Percentiles rank a stretch among this genome's conserved stretches.
These are phyloP conservation scores for Phaonia tiefii DNA, from an alignment of 2,888 invertebrate genomes.

Conservation along the genomic window DNA sequence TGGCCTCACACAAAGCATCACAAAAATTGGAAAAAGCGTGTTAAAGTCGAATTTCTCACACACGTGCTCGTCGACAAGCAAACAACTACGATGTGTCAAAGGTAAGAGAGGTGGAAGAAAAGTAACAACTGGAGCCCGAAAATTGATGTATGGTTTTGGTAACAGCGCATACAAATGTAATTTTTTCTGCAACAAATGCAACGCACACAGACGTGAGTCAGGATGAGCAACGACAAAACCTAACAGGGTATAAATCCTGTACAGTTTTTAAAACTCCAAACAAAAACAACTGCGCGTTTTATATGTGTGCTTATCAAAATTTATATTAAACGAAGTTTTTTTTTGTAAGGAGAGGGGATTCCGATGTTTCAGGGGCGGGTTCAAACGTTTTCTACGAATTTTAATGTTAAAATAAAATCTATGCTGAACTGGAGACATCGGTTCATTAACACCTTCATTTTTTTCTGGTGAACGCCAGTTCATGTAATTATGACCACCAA, in stretches of 20 bases:
- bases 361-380: neutral
- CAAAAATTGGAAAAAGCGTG: constrained; percentile 54
- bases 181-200: constrained; percentile 21
- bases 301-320: constrained; percentile 28
- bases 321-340: constrained; percentile 47
- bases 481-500: no score
- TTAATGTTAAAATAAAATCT: no score
- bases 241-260: constrained; percentile 21
- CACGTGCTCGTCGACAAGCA: neutral
- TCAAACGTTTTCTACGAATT: no score
- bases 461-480: no score
- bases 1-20: constrained; percentile 18
- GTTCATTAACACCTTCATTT: no score
- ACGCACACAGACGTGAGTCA: neutral
- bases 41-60: constrained; percentile 5
- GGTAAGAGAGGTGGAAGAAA: neutral
- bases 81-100: neutral
- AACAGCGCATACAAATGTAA: constrained; percentile 34
- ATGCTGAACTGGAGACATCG: no score
- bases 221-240: neutral
- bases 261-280: constrained; percentile 11
- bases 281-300: neutral
- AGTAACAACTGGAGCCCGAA: constrained; percentile 10
- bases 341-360: no score
- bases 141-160: constrained; percentile 58